Evolutionary conservation across 2,113 vertebrate genomes (phyloP), one percentile per base, ranked within the genome.

Genomic region (Catharus minimus): DNA sequence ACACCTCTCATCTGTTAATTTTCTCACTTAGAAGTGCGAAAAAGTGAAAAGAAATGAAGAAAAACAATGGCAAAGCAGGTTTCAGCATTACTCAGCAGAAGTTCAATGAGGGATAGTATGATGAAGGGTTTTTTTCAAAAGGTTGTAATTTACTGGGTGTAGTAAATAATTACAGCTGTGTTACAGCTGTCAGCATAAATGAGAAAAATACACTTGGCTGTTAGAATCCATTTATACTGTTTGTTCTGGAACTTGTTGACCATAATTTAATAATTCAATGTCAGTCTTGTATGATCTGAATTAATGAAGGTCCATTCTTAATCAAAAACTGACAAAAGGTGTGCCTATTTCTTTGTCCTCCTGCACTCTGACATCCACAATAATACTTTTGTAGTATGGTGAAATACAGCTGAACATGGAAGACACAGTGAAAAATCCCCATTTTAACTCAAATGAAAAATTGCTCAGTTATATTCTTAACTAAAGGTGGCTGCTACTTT

Each of bases 211-310:
- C 21, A 49, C 30, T 74, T 82, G 53, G 12, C n/a, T 71, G 60
- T 77, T 90, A 71, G 52, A 58, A 81, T 67, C 39, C 1, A 3
- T 86, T 88, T 90, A 69, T 44, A 27, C n/a, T 91, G 20, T 86
- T 96, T 89, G 11, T 80, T 94, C 68, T 83, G 72, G 44, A 81
- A 81, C 60, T 74, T 64, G 46, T 78, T 94, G 18, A 32, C 47
- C 55, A 13, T 87, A 75, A 91, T 91, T 81, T 71, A 71, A 58
- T 86, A 91, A 93, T 71, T 81, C 41, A 57, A 0, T 71, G 32
- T 81, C 80, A 16, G 23, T 76, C 33, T 79, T 30, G 33, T 19
- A 32, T 68, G 38, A 72, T 65, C 27, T 76, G 66, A 72, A 79
- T 87, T 84, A 61, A 56, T 68, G 62, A 90, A 17, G 22, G 38